Base-by-base conservation (phyloP, 2,113 vertebrate species). In the Chauna torquata region DNA sequence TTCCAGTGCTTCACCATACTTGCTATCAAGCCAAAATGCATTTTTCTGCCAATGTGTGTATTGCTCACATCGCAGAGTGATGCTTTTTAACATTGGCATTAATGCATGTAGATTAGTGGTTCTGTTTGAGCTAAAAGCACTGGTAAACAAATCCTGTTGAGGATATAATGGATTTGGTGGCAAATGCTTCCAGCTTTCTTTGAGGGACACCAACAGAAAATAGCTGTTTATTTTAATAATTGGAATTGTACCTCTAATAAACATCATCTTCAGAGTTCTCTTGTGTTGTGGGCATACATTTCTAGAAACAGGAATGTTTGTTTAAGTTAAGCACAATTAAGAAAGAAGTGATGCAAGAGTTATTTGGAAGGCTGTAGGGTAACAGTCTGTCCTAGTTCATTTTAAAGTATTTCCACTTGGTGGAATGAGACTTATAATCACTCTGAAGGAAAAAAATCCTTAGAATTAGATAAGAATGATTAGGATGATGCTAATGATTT, bases 311-410 rank as follows among this genome's bases (percentile, higher is more conserved):
- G 30, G 30, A 42, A 42, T 94, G 95, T 95, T 92, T 90, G 64
- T 93, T 96, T 88, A 83, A 92, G 85, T 84, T 90, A 91, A 92
- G 71, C 68, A 59, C 92, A 87, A 96, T 94, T 93, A 78, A 96
- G 93, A 83, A 93, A 93, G 84, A 96, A 96, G 93, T 93, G 45
- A 90, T 88, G 90, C 88, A 94, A 88, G 71, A 92, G 82, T 94
- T 94, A 66, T 92, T 92, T 94, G 71, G 38, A 97, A 42, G 71
- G 49, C 45, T 93, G 40, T 61, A 79, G 70, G n/a, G 80, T 79
- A 91, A 70, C 40, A 64, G 47, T 57, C 70, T 90, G 57, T 80
- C 34, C 70, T 66, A 45, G 82, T 80, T 89, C 54, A 55, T 88
- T 93, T 91, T 61, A 45, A 71, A 91, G 52, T 91, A 80, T 82